Base-by-base conservation (phyloP, 1,140 invertebrate genomes). In the Bradynema listronoti region DNA sequence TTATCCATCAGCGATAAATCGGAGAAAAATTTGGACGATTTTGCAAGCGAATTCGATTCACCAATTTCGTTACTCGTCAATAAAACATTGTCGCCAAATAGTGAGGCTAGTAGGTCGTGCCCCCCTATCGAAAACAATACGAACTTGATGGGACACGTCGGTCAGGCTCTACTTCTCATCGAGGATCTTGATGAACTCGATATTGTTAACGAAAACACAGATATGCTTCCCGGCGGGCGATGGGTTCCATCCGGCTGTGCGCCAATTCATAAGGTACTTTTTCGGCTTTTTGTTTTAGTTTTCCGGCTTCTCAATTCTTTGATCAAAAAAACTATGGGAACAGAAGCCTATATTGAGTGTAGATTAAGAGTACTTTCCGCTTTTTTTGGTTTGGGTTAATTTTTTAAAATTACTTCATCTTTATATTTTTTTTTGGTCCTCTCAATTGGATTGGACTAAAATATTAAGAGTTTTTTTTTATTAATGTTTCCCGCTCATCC, bases 171-270 rank as follows among this genome's bases (percentile, higher is more conserved):
- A 29, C 59, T 75, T 16, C 46, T 75, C 7, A 77, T 75, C 25
- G 66, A 76, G 53, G 60, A 74, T 34, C 56, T 75, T 1, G 41
- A 73, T 51, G 72, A 75, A 62, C 36, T 36, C 1, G 72, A 75
- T 41, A 63, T 74, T 22, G 32, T 30, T 11, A 34, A 45, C 6
- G 52, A 57, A 22, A 63, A 76, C 60, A 58, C 69, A 19, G 69
- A 75, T 32, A n/a, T 78, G 14, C 24, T 29, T 7, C 69, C 69
- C 5, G 74, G 76, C 11, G 73, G 75, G 9, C 34, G 29, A 7
- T 76, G 73, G 73, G 60, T 58, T 42, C 73, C 72, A 0, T 7
- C 29, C n/a, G 55, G 77, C 57, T 77, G 72, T 49, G 42, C 33
- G 7, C 39, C 69, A 4, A 58, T 51, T 34, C 49, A 72, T 45